Percentiles rank a stretch among this genome's conserved stretches.
Evolutionary conservation across 2,113 vertebrate species (phyloP).

Genomic region (Forbesichthys agassizii): DNA sequence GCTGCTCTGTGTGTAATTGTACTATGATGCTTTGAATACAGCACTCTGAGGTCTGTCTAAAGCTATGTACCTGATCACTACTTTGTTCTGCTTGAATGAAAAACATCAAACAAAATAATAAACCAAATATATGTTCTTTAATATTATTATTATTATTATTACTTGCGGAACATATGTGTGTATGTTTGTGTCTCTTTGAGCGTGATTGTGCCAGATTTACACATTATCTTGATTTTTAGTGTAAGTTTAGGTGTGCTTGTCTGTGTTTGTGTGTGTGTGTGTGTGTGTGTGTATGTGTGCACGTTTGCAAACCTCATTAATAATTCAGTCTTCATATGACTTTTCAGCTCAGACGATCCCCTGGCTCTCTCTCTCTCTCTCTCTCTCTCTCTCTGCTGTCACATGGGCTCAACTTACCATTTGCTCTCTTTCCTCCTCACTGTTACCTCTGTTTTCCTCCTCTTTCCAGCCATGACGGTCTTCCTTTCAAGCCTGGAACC

Average conservation of each 20-base stretch:
- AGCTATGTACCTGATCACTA: too few relatives aligned
- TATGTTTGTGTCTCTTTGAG: neutral
- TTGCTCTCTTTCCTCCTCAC: constrained; percentile 33
- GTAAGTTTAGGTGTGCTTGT: neutral
- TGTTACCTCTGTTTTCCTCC: constrained; percentile 52
- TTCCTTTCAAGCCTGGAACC: constrained; percentile 66
- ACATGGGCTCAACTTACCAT: constrained; percentile 56
- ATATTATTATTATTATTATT: too few relatives aligned
- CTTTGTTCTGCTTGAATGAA: too few relatives aligned
- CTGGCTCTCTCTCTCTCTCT: constrained; percentile 4
- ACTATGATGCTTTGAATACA: too few relatives aligned
- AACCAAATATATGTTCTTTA: too few relatives aligned
- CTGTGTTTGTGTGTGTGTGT: constrained; percentile 11
- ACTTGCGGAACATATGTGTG: neutral
- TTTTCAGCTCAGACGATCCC: constrained; percentile 60
- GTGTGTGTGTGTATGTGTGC: constrained; percentile 5
- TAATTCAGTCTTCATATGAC: constrained; percentile 66
- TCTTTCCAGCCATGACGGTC: constrained; percentile 56
- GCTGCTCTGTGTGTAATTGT: too few relatives aligned
- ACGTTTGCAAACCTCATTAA: constrained; percentile 38
- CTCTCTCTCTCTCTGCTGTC: constrained; percentile 19
- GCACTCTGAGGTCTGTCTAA: too few relatives aligned
- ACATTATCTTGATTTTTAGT: constrained; percentile 40
- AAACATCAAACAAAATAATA: too few relatives aligned
- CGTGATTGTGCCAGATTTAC: constrained; percentile 8